Evolutionary conservation across 2,888 invertebrate genomes (phyloP), one percentile per base, ranked within the genome.

Genomic region (Nezara viridula): DNA sequence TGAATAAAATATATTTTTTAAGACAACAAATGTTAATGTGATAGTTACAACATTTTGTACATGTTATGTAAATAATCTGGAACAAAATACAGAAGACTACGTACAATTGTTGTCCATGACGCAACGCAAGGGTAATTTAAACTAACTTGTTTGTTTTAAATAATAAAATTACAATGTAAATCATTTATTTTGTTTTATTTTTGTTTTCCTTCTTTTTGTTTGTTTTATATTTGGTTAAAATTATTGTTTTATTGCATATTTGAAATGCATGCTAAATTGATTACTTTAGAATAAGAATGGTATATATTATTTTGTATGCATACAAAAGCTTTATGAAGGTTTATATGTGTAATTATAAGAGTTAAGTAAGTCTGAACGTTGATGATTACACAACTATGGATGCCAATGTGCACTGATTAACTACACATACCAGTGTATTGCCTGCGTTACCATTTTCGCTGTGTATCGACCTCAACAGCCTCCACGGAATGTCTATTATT

Each of bases 101-200:
- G 85, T 89, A 60, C 88, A 85, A 87, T 81, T 50, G 87, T 77
- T 89, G 89, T 89, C 89, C 89, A 89, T 87, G 89, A 89, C 89
- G 87, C 81, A 52, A 87, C 81, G 50, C 52, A 77, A 88, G 89
- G 89, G 89, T 89, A 89, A 89, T 89, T 88, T 89, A 89, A 88
- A 89, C 89, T 89, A 90, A 89, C 89, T 55, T 90, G 90, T 90
- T 90, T 90, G 89, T 90, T 90, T 90, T 89, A 47, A 87, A 90
- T 85, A 90, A 90, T 90, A 90, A 90, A 90, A 88, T 88, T 73
- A 60, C 86, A 73, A 77, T 90, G 47, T 89, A 85, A 89, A 86
- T 87, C 27, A 73, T 89, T 90, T 89, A 55, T 52, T 89, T 89
- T 89, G 86, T 89, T 87, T 89, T 89, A 60, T 86, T 50, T 77